phyloP scores from a whole-genome alignment of 2,888 invertebrate species.

The Drosophila recens region DNA sequence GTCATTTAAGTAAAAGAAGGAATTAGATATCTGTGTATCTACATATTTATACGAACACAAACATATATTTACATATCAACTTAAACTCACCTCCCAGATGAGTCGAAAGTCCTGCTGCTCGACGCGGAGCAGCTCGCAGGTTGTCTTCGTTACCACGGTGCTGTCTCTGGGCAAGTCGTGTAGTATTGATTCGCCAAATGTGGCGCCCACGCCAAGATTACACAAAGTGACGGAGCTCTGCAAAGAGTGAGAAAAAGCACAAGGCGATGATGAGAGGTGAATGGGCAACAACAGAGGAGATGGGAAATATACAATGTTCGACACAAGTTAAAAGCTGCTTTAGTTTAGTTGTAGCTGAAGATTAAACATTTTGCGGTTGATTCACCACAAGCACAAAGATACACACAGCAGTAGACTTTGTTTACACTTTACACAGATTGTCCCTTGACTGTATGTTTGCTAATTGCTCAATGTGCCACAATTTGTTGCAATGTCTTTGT shows the following conservation, averaged over 20 bases:
- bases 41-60: not conserved
- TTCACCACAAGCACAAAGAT: conserved; percentile 18
- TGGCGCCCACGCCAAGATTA: conserved; percentile 90
- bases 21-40: conserved; percentile 17
- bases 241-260: conserved; percentile 11
- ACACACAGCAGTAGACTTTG: conserved; percentile 15
- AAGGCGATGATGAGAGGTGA: conserved; percentile 6
- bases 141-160: conserved; percentile 90
- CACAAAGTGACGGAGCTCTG: conserved; percentile 89
- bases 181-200: conserved; percentile 91
- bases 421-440: conserved; percentile 15
- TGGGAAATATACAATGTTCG: not conserved
- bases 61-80: not conserved
- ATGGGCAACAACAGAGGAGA: not conserved
- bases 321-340: conserved; percentile 38
- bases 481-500: conserved; percentile 47
- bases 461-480: conserved; percentile 69
- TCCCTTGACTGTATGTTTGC: conserved; percentile 22
- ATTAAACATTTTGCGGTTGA: conserved; percentile 47
- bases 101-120: conserved; percentile 91
- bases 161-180: conserved; percentile 90
- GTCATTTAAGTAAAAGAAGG: conserved; percentile 26
- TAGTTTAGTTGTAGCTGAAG: conserved; percentile 45
- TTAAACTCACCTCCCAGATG: conserved; percentile 90
- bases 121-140: conserved; percentile 90